A percentile compares a stretch with the other conserved stretches of the same genome.
Conservation (phyloP, 1,140 invertebrate species). For the Rhopalosiphum maidis region DNA sequence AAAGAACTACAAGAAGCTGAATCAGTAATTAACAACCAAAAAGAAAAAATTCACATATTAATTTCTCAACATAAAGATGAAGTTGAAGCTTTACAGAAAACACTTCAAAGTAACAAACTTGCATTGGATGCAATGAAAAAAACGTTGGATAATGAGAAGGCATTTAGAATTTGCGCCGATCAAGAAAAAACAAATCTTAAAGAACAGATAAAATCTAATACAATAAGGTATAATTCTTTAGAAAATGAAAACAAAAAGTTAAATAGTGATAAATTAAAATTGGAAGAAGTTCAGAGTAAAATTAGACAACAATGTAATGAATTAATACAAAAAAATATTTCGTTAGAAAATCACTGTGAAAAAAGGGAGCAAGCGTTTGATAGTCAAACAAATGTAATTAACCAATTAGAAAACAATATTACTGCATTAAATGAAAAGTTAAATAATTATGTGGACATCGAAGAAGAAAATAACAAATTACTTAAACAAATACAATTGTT, state of each 20-base stretch:
- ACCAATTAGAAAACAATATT: conserved; percentile 55
- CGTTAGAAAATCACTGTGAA: conserved; percentile 54
- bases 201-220: conserved; percentile 48
- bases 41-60: conserved; percentile 27
- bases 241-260: conserved; percentile 54
- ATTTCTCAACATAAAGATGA: conserved; percentile 44
- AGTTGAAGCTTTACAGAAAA: conserved; percentile 49
- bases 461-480: conserved; percentile 55
- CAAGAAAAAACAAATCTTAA: conserved; percentile 51
- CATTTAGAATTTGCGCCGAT: conserved; percentile 45
- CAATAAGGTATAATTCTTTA: conserved; percentile 34
- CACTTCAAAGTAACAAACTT: conserved; percentile 43
- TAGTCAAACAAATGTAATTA: conserved; percentile 52
- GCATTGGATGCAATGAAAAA: conserved; percentile 52
- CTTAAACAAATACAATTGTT: neutral
- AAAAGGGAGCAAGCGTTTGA: conserved; percentile 57
- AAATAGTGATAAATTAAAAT: conserved; percentile 40
- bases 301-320: conserved; percentile 52
- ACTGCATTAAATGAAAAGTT: conserved; percentile 58
- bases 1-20: conserved; percentile 37
- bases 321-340: conserved; percentile 58
- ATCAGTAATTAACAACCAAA: conserved; percentile 18
- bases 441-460: conserved; percentile 50
- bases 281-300: conserved; percentile 47
- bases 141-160: conserved; percentile 49